Percentiles rank a stretch among this genome's conserved stretches.
phyloP scores from a whole-genome alignment of 2,888 invertebrate genomes.

The Diogma glabrata region DNA sequence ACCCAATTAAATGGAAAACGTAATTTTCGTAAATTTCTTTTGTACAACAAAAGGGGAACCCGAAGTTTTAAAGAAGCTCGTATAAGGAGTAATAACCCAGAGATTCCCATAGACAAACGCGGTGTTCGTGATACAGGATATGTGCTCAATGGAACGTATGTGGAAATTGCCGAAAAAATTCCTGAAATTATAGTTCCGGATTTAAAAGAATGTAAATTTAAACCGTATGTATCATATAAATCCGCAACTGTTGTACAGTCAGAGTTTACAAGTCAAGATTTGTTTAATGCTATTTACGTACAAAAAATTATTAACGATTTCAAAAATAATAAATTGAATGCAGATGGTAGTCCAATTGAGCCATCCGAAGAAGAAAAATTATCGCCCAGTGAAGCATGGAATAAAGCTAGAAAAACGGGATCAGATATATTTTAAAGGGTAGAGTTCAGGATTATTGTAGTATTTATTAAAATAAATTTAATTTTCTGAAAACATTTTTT shows the following conservation, averaged over 20 bases:
- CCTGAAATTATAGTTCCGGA: constrained; percentile 90
- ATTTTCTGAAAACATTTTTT: constrained; percentile 43
- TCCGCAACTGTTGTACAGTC: constrained; percentile 61
- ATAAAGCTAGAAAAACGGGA: constrained; percentile 60
- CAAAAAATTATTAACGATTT: constrained; percentile 68
- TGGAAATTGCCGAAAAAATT: constrained; percentile 71
- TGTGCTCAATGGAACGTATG: constrained; percentile 42
- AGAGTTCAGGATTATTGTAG: constrained; percentile 4
- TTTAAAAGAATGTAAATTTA: constrained; percentile 67
- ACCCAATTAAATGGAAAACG: constrained; percentile 50
- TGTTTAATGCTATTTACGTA: constrained; percentile 72
- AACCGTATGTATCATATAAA: constrained; percentile 90
- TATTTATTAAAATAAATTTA: constrained; percentile 1
- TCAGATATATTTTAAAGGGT: constrained; percentile 57
- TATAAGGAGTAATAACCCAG: constrained; percentile 42
- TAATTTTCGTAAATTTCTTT: constrained; percentile 70
- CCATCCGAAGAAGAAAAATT: constrained; percentile 63
- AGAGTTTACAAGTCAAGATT: constrained; percentile 70
- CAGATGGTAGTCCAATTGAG: constrained; percentile 53
- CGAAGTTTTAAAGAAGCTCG: constrained; percentile 45
- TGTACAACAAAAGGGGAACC: constrained; percentile 66
- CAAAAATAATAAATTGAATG: constrained; percentile 54
- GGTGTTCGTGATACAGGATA: constrained; percentile 59
- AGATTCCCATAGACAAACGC: constrained; percentile 55
- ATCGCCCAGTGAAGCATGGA: constrained; percentile 58